These are phyloP conservation scores for Acanthacorydalis orientalis DNA, from an alignment of 2,888 invertebrate genomes.

Conservation along the genomic window DNA sequence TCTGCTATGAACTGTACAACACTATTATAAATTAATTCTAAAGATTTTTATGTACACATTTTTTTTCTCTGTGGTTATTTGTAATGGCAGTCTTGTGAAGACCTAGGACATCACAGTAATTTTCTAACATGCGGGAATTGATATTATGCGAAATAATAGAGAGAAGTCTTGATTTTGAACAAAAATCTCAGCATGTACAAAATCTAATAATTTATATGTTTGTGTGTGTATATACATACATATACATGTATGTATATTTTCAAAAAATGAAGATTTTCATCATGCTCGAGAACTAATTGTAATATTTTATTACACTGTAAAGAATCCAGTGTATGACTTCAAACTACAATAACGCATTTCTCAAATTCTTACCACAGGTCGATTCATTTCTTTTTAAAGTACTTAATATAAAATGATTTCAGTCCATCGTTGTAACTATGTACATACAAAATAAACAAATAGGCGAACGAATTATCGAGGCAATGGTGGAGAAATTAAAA, in stretches of 20 bases:
- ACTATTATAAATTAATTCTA: neutral
- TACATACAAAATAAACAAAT: neutral
- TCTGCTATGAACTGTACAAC: neutral
- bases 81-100: constrained; percentile 2
- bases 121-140: neutral
- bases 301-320: too few relatives aligned
- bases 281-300: too few relatives aligned
- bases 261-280: too few relatives aligned
- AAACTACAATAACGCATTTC: neutral
- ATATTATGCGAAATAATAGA: neutral
- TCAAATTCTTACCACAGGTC: neutral
- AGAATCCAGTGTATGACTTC: too few relatives aligned
- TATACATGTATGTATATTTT: too few relatives aligned
- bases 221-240: too few relatives aligned
- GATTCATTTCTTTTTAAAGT: neutral
- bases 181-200: neutral
- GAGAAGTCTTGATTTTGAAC: neutral
- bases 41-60: neutral
- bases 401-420: neutral
- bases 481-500: neutral
- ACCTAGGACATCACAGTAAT: constrained; percentile 5
- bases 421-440: neutral
- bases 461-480: neutral
- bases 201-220: neutral
- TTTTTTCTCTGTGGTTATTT: neutral